Evolutionary conservation across 2,888 invertebrate genomes (phyloP), one percentile per base, ranked within the genome.

Genomic region (Abrostola triplasia): DNA sequence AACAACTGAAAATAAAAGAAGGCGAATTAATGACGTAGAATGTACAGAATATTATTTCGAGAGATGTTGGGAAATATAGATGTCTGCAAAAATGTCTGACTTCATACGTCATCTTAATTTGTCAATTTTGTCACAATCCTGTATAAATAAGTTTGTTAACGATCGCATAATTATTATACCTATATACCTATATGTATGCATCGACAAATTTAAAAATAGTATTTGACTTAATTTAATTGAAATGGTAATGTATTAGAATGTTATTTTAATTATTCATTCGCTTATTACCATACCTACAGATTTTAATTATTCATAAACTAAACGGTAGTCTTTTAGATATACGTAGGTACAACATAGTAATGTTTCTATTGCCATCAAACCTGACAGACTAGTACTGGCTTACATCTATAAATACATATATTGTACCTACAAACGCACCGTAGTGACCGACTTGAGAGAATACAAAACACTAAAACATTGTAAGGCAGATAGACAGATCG

Each of bases 1-100:
- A 8, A 98, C 98, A 61, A 98, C 98, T 95, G 82, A 8, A 90
- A 90, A 5, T 9, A 7, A 36, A 36, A n/a, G 10, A 35, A 35
- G 1, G 6, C 6, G 6, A 0, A 6, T 8, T 12, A 44, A 44
- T 12, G 4, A 9, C 11, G 5, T n/a, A 40, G 1, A 40, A 40
- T 11, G 11, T 41, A 6, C n/a, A 41, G 6, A n/a, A 11, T 6
- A n/a, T n/a, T 0, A 4, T 24, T 4, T 24, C 24, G 4, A 24
- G 24, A 2, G 24, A 24, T 24, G 24, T 24, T 24, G 24, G 24
- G 24, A 24, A 24, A 24, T 24, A 24, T 1, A 2, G 24, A n/a
- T n/a, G n/a, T n/a, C n/a, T n/a, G n/a, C n/a, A n/a, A n/a, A 24
- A 24, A 24, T 24, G 1, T 2, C 24, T 24, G 24, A n/a, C 24